Conservation (phyloP, 2,113 vertebrate species). For the Onychostruthus taczanowskii region DNA sequence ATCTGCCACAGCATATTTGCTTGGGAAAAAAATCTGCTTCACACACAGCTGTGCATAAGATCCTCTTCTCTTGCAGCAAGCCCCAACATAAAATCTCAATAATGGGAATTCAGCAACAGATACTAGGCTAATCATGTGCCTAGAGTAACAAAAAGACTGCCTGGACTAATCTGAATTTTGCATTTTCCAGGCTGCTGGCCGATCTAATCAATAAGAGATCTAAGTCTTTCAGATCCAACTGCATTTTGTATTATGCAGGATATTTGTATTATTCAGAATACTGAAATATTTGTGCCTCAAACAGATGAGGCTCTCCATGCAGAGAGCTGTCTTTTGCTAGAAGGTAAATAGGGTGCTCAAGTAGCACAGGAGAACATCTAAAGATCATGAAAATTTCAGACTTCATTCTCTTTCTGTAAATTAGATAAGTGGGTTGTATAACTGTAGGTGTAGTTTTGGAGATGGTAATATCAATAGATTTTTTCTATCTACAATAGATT, state of each 20-base stretch:
- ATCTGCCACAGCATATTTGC: not conserved
- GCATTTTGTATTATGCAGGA: not conserved
- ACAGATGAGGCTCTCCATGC: not conserved
- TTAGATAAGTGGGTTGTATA: not conserved
- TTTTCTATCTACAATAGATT: not conserved
- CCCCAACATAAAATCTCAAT: not conserved
- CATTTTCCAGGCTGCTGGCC: not conserved
- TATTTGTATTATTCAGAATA: too few species aligned
- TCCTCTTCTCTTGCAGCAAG: not conserved
- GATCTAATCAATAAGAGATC: not conserved
- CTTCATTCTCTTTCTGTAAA: not conserved
- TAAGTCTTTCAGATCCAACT: not conserved
- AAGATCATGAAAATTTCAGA: not conserved
- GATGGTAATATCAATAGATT: not conserved
- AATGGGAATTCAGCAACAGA: not conserved
- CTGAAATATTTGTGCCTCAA: not conserved
- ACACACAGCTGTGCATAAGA: constrained; percentile 1
- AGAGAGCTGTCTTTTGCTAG: not conserved
- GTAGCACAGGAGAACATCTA: not conserved
- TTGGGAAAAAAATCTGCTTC: not conserved
- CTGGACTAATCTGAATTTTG: not conserved
- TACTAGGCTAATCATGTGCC: not conserved
- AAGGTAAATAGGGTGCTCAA: not conserved
- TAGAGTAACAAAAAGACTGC: not conserved
- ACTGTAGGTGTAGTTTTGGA: not conserved